A percentile compares a stretch with the other conserved stretches of the same genome.
These are phyloP conservation scores for Incurvaria masculella DNA, from an alignment of 2,888 invertebrate genomes.

Conservation along the genomic window DNA sequence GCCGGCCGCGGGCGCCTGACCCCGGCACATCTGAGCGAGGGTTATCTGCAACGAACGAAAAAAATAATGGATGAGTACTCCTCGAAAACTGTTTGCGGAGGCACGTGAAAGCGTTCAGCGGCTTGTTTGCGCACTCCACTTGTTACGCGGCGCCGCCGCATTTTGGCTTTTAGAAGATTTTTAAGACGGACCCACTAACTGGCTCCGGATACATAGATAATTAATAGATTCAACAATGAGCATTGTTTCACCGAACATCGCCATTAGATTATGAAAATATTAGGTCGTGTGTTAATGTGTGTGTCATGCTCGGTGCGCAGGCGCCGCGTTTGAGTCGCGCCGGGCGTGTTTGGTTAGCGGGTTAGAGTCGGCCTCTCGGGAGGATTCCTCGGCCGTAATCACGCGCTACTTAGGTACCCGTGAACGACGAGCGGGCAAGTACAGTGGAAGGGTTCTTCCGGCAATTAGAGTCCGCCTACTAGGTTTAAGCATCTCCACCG, in stretches of 20 bases:
- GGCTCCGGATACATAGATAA: conserved; percentile 49
- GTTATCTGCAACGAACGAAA: conserved; percentile 61
- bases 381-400: conserved; percentile 9
- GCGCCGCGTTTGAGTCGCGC: conserved; percentile 16
- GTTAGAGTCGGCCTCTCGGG: conserved; percentile 45
- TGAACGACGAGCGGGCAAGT: neutral
- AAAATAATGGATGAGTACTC: neutral
- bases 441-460: neutral
- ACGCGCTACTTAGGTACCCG: too few relatives aligned
- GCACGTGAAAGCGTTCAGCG: neutral
- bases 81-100: neutral
- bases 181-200: conserved; percentile 52
- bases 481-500: neutral
- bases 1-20: conserved; percentile 64
- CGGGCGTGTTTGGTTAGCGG: conserved; percentile 36
- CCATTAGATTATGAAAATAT: conserved; percentile 59
- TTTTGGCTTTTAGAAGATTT: conserved; percentile 48
- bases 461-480: conserved; percentile 51
- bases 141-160: neutral
- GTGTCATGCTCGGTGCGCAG: conserved; percentile 45
- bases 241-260: conserved; percentile 56
- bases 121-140: neutral
- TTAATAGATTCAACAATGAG: conserved; percentile 44
- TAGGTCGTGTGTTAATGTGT: conserved; percentile 54
- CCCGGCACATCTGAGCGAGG: conserved; percentile 79